Conservation (phyloP, 2,113 vertebrate genomes). For the Sceloporus undulatus region DNA sequence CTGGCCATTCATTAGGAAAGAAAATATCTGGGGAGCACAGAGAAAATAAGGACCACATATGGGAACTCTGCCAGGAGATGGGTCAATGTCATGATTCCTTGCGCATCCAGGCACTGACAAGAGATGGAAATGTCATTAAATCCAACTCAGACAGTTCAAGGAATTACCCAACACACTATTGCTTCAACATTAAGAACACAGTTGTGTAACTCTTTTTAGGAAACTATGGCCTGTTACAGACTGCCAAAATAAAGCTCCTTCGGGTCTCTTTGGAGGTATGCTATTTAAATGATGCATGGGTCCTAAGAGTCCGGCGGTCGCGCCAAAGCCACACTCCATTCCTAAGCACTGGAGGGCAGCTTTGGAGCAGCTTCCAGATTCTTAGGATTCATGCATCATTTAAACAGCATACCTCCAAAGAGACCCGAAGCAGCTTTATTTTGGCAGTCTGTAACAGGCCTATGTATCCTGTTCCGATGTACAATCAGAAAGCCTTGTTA, state of each 20-base stretch:
- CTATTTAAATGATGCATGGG: no score
- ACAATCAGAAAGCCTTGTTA: neutral
- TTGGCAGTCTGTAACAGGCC: no score
- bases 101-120: neutral
- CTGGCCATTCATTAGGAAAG: fast-evolving
- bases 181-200: neutral
- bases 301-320: no score
- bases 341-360: no score
- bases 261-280: no score
- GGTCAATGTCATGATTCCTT: neutral
- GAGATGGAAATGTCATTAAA: neutral
- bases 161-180: neutral
- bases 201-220: neutral
- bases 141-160: neutral
- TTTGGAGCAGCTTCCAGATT: no score
- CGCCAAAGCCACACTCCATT: no score
- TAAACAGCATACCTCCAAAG: no score
- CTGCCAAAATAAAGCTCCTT: no score
- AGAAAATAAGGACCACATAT: neutral
- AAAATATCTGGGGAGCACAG: neutral
- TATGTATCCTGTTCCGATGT: neutral
- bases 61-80: neutral
- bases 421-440: no score
- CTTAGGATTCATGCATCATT: no score
- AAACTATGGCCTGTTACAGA: no score